Evolutionary conservation across 2,888 invertebrate species (phyloP).

Genomic region (Lasioglossum marginatum): DNA sequence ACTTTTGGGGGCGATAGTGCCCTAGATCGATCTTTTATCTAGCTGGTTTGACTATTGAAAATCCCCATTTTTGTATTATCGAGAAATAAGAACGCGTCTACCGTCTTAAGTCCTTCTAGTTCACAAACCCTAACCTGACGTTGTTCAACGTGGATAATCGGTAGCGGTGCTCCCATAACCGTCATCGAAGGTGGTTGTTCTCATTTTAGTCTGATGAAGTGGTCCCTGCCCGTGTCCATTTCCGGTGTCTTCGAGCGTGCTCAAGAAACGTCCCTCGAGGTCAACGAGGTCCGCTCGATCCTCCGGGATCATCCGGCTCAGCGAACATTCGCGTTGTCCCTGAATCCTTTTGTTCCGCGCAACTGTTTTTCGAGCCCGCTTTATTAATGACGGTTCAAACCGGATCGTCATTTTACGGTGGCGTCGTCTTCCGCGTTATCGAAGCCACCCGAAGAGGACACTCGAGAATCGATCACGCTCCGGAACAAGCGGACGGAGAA

Average conservation of each 20-base stretch:
- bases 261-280: slow-evolving; percentile 47
- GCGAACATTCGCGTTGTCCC: slow-evolving; percentile 9
- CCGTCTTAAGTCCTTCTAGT: no score
- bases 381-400: slow-evolving; percentile 36
- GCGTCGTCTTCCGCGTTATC: slow-evolving; percentile 30
- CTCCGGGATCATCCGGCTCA: slow-evolving; percentile 45
- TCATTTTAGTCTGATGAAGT: slow-evolving; percentile 59
- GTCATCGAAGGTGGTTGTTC: slow-evolving; percentile 36
- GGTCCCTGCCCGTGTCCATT: slow-evolving; percentile 41
- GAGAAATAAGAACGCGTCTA: no score
- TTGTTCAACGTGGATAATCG: slow-evolving; percentile 45
- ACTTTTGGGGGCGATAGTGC: no score
- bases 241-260: slow-evolving; percentile 51
- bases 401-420: slow-evolving; percentile 36
- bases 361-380: slow-evolving; percentile 8
- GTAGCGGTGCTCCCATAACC: slow-evolving; percentile 44
- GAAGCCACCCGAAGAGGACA: background rate
- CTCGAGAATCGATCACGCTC: slow-evolving; percentile 28
- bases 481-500: background rate
- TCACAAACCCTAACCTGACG: slow-evolving; percentile 77
- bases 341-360: slow-evolving; percentile 22
- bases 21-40: no score
- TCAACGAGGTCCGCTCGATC: slow-evolving; percentile 47
- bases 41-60: no score
- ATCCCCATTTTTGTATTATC: no score